Conservation (phyloP, 2,797 vertebrate genomes). For the Urosaurus nigricauda region DNA sequence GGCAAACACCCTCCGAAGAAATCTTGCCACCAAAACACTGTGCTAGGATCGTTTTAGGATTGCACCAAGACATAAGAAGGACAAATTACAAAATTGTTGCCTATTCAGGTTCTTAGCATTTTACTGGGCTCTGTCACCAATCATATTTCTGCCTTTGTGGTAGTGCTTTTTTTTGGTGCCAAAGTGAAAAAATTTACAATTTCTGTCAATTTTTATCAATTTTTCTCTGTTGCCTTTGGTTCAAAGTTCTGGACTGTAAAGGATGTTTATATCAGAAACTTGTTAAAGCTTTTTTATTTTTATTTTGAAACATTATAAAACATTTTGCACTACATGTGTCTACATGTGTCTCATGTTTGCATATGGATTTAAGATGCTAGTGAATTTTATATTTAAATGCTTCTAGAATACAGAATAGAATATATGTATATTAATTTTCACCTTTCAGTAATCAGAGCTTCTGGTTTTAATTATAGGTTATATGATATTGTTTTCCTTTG, state of each 20-base stretch:
- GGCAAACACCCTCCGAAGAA: no score
- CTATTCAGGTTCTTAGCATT: no score
- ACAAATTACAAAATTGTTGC: no score
- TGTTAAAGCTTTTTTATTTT: background rate
- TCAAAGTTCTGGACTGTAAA: background rate
- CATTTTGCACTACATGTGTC: no score
- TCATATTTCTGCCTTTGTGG: no score
- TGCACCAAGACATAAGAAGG: no score
- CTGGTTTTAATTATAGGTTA: constrained; percentile 5
- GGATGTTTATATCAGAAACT: no score
- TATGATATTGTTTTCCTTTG: constrained; percentile 22
- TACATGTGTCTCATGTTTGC: background rate
- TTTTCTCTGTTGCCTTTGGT: background rate
- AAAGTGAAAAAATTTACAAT: background rate
- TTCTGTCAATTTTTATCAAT: background rate
- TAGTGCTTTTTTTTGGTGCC: background rate
- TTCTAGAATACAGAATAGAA: background rate
- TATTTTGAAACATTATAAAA: no score
- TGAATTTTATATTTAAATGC: background rate
- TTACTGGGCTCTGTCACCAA: no score
- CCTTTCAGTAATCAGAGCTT: background rate
- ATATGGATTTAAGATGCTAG: constrained; percentile 10
- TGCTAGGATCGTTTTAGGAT: no score
- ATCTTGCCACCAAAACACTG: no score
- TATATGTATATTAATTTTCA: background rate